Conservation (phyloP, 2,113 vertebrate genomes). For the Mus spicilegus region DNA sequence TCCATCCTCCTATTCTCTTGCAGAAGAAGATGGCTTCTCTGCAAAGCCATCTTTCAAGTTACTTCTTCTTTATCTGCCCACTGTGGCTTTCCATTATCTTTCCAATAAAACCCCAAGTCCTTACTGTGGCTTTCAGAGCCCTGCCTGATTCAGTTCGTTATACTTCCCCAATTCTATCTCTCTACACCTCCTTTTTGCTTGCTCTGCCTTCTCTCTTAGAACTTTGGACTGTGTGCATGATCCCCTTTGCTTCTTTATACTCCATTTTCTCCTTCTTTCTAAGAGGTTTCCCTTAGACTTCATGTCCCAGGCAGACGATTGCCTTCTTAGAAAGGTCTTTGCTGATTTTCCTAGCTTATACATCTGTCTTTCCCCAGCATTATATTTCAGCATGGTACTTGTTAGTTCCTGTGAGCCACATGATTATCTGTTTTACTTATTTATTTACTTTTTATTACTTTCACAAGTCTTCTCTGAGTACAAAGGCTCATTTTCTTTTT, state of each 20-base stretch:
- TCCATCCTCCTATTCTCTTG: neutral
- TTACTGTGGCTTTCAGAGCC: neutral
- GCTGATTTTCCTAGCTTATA: neutral
- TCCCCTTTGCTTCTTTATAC: neutral
- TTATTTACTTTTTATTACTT: neutral
- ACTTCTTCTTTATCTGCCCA: constrained; percentile 22
- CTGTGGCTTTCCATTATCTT: constrained; percentile 30
- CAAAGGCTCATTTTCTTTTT: constrained; percentile 10
- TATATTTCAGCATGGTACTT: neutral
- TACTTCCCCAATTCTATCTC: neutral
- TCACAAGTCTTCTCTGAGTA: neutral
- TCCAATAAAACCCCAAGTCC: neutral
- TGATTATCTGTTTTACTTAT: neutral
- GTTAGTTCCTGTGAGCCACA: neutral
- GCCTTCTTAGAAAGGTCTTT: neutral
- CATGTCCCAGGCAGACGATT: neutral
- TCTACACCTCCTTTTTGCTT: neutral
- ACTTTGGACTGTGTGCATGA: neutral
- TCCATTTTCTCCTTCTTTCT: neutral
- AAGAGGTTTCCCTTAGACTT: neutral
- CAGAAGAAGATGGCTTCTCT: neutral
- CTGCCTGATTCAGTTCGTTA: neutral
- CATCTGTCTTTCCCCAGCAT: neutral
- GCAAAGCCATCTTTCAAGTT: neutral
- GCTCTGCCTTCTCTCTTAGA: neutral